A percentile compares a stretch with the other conserved stretches of the same genome.
These are phyloP conservation scores for Cacoxenus indagator DNA, from an alignment of 2,888 invertebrate genomes.

Conservation along the genomic window DNA sequence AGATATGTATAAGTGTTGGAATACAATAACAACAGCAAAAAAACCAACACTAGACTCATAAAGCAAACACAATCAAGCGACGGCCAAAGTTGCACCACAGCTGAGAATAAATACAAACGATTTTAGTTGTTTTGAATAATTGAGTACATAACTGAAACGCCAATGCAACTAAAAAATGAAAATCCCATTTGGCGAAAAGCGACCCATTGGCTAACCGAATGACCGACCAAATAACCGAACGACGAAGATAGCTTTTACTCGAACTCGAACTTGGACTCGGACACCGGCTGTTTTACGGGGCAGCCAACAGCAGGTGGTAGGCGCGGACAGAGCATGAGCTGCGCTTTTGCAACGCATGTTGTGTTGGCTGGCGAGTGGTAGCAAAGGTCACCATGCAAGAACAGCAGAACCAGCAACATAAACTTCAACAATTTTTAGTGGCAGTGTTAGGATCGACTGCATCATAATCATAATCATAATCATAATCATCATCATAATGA, in stretches of 20 bases:
- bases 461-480: background rate
- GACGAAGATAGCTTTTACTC: too few relatives aligned
- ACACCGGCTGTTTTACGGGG: too few relatives aligned
- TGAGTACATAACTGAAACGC: constrained; percentile 44
- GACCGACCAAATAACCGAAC: constrained; percentile 18
- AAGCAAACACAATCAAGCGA: background rate
- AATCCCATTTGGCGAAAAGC: background rate
- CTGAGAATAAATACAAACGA: background rate
- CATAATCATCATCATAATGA: background rate
- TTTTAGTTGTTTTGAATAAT: constrained; percentile 45
- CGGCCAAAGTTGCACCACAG: constrained; percentile 2
- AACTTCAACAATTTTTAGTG: background rate
- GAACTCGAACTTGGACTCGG: too few relatives aligned
- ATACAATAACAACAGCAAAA: constrained; percentile 33
- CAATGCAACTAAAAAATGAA: background rate
- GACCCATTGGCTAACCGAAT: constrained; percentile 26
- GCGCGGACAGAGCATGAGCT: too few relatives aligned
- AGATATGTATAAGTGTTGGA: constrained; percentile 46
- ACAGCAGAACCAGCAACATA: background rate
- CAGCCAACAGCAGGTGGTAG: too few relatives aligned
- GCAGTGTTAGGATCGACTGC: background rate
- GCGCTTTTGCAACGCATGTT: background rate
- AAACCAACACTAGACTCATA: background rate
- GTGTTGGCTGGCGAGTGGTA: background rate
- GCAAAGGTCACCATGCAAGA: background rate